Percentiles rank a stretch among this genome's conserved stretches.
These are phyloP conservation scores for Agonopterix heracliana DNA, from an alignment of 2,888 invertebrate genomes.

Conservation along the genomic window DNA sequence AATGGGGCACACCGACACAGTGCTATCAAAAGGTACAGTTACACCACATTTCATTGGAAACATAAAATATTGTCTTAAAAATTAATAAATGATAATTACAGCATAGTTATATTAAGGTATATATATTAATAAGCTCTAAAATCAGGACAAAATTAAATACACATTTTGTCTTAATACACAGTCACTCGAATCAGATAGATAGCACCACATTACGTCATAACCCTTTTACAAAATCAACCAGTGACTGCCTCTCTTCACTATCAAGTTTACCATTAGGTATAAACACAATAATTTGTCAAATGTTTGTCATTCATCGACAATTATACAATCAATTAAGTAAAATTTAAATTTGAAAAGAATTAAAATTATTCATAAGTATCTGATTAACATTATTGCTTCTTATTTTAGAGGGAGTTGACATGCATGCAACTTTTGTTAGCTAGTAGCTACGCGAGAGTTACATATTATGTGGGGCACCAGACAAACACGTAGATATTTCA, in stretches of 20 bases:
- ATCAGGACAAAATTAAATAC: slow-evolving; percentile 68
- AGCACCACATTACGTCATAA: slow-evolving; percentile 64
- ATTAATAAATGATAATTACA: slow-evolving; percentile 70
- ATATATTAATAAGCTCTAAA: slow-evolving; percentile 75
- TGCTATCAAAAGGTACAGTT: slow-evolving; percentile 29
- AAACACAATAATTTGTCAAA: no score
- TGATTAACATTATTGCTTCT: slow-evolving; percentile 43
- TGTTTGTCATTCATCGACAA: slow-evolving; percentile 16
- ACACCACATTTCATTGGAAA: slow-evolving; percentile 36
- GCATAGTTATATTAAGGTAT: slow-evolving; percentile 60
- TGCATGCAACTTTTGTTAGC: neutral
- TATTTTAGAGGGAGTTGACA: slow-evolving; percentile 7
- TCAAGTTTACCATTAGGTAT: slow-evolving; percentile 20
- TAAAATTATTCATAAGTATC: slow-evolving; percentile 26
- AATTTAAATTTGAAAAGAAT: slow-evolving; percentile 18
- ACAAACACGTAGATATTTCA: slow-evolving; percentile 14
- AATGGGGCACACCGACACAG: slow-evolving; percentile 31
- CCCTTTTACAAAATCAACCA: slow-evolving; percentile 38
- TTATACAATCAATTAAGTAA: slow-evolving; percentile 26
- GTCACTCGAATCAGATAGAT: slow-evolving; percentile 60
- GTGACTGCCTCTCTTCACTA: slow-evolving; percentile 42
- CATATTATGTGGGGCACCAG: neutral
- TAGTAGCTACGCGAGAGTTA: neutral
- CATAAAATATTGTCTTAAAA: slow-evolving; percentile 57
- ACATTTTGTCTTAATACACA: slow-evolving; percentile 56